Evolutionary conservation across 2,888 invertebrate species (phyloP), one percentile per base, ranked within the genome.

Genomic region (Mythimna loreyi): DNA sequence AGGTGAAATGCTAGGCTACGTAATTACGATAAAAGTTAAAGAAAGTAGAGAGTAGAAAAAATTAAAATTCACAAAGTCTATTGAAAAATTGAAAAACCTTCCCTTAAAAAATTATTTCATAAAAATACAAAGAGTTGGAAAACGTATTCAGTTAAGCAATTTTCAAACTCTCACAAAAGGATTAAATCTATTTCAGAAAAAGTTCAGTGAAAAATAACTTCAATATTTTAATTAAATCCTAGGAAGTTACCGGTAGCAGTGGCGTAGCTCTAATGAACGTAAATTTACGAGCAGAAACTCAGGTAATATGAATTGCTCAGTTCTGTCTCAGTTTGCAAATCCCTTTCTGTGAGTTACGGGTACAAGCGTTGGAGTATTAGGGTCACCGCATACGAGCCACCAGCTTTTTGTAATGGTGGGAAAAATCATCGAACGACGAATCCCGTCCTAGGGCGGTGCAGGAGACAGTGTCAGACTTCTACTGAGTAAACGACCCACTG

Each of bases 181-280:
- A 56, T 72, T 62, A 23, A 67, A 69, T 69, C 53, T 28, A 69
- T 74, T 62, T n/a, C n/a, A 61, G 23, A 56, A 67, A 72, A 66
- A 79, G 28, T 63, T 67, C 53, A 43, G 25, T 19, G 16, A 50
- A 62, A 70, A 66, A 60, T 45, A 50, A 63, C 50, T 74, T 67
- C 68, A 23, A 49, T 28, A 56, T 67, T 82, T 81, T 81, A 83
- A 82, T 82, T 75, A 82, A 81, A 69, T 33, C 50, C 23, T 4
- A 67, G 30, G 53, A 49, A 57, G 58, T 80, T 62, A 30, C 33
- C 43, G 4, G 21, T 53, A 23, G 65, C 53, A 43, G 23, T 53
- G n/a, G 16, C 57, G 61, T 59, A 43, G 49, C 59, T 60, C 69
- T 83, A 83, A 80, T 75, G 68, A 82, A 81, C 72, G 81, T 71